Base-by-base conservation (phyloP, 2,113 vertebrate species). In the Mormoops blainvillei region DNA sequence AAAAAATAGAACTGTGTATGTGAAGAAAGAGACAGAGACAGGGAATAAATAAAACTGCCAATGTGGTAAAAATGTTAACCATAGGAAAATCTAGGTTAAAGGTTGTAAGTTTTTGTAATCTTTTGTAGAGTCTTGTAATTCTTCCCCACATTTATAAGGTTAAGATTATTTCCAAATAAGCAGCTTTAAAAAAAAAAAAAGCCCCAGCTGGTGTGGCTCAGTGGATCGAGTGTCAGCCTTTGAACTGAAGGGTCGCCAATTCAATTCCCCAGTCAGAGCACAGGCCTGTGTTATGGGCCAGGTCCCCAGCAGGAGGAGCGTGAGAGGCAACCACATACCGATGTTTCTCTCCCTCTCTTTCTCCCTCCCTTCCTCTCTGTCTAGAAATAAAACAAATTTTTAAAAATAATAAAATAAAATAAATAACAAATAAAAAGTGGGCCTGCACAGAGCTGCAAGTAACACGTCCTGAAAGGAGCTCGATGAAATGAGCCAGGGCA, bases 111-210 rank as follows among this genome's bases (percentile, higher is more conserved):
- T 88, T 84, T 77, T 28, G 18, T 77, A 58, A 86, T 3, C 33
- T 86, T 87, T 68, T 52, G 11, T 28, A 94, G 52, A 89, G 33
- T 48, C 20, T 56, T 50, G 1, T 15, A 63, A 78, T 48, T 83
- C 85, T 89, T 58, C 70, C 45, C 14, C 26, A 74, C 41, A 85
- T 92, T 94, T 26, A 33, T 33, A 85, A 81, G 31, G n/a, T 81
- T 81, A 91, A 85, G 92, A 58, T 91, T 63, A 76, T 67, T 96
- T 95, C 7, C 31, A 93, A 89, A 73, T 61, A 78, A 71, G 24
- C 48, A 45, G 4, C 20, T 61, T 13, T 0, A 67, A n/a, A n/a
- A n/a, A n/a, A n/a, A n/a, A n/a, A n/a, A n/a, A n/a, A n/a, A n/a
- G n/a, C n/a, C n/a, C n/a, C n/a, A n/a, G n/a, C n/a, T n/a, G n/a